Conservation (phyloP, 2,888 invertebrate species). For the Cataglyphis albicans region DNA sequence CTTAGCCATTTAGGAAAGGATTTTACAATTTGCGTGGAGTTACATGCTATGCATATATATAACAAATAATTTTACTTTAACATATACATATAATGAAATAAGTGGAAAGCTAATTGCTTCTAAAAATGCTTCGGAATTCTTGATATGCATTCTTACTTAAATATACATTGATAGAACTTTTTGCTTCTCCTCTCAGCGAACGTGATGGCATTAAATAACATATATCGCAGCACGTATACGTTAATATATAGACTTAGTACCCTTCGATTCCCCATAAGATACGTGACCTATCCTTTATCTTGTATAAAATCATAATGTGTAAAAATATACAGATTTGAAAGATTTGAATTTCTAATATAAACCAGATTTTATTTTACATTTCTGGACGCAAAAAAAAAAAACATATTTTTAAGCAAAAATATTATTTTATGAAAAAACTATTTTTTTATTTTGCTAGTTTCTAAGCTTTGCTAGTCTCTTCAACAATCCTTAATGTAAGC, state of each 20-base stretch:
- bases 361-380: background rate
- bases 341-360: background rate
- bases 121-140: background rate
- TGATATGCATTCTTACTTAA: constrained; percentile 1
- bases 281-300: constrained; percentile 32
- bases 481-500: background rate
- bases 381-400: background rate
- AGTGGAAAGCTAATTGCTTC: background rate
- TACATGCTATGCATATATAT: background rate
- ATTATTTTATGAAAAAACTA: background rate
- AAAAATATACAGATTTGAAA: constrained; percentile 8
- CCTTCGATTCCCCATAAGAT: constrained; percentile 3
- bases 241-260: constrained; percentile 18
- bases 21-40: constrained; percentile 2
- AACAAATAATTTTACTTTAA: too few species aligned
- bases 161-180: constrained; percentile 1
- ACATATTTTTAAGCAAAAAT: background rate
- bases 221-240: constrained; percentile 23
- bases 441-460: background rate
- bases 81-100: background rate
- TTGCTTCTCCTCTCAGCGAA: background rate
- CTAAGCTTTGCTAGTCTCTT: background rate
- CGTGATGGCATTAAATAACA: constrained; percentile 29
- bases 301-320: constrained; percentile 4
- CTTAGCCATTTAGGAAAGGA: constrained; percentile 7